Percentiles rank a stretch among this genome's conserved stretches.
phyloP scores from a whole-genome alignment of 2,888 invertebrate species.

The Hirtodrosophila trivittata region DNA sequence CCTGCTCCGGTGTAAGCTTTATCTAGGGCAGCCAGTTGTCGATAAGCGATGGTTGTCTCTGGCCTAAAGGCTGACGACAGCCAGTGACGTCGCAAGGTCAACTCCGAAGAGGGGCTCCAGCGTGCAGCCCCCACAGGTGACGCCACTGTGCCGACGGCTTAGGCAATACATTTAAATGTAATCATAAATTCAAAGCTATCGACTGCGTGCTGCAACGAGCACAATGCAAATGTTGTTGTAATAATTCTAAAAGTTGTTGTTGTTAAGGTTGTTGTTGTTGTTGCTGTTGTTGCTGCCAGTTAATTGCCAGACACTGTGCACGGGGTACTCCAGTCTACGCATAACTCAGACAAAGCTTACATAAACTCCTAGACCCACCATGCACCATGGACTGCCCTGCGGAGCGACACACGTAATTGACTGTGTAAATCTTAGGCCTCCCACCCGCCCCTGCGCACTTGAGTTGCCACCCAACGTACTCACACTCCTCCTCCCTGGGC shows the following conservation, averaged over 20 bases:
- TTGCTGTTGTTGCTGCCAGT: constrained; percentile 41
- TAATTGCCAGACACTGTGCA: constrained; percentile 51
- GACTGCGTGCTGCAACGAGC: constrained; percentile 28
- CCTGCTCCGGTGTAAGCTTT: constrained; percentile 22
- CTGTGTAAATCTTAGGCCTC: constrained; percentile 42
- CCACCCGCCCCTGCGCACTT: not conserved
- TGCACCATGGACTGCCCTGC: constrained; percentile 54
- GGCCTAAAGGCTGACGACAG: constrained; percentile 19
- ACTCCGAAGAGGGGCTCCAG: constrained; percentile 1
- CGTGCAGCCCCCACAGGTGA: not conserved
- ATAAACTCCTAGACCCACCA: constrained; percentile 32
- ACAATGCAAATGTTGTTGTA: constrained; percentile 52
- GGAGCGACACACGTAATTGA: constrained; percentile 26
- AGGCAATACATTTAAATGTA: constrained; percentile 30
- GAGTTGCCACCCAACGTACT: no score
- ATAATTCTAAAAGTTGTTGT: constrained; percentile 41
- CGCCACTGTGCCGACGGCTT: constrained; percentile 26
- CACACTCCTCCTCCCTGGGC: constrained; percentile 12
- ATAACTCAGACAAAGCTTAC: constrained; percentile 51
- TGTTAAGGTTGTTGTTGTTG: not conserved
- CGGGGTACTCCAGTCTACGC: constrained; percentile 28
- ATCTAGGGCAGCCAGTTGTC: constrained; percentile 64
- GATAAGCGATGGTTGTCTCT: constrained; percentile 32
- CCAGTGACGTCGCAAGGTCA: constrained; percentile 51
- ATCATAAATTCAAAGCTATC: constrained; percentile 61